A percentile compares a stretch with the other conserved stretches of the same genome.
phyloP scores from a whole-genome alignment of 2,113 vertebrate species.

The Copsychus sechellarum region DNA sequence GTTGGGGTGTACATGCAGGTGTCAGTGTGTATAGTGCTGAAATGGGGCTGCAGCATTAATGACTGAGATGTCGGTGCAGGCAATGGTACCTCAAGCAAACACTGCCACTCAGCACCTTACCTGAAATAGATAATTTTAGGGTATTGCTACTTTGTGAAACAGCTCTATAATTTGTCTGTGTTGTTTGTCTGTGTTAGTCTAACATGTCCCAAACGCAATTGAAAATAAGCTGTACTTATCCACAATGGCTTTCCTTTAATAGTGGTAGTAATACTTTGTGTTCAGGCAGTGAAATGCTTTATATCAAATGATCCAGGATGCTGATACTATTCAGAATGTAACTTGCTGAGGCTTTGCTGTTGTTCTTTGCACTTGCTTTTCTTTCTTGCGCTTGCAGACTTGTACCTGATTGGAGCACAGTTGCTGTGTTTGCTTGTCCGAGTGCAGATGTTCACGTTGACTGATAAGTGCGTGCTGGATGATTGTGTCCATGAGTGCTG shows the following conservation, averaged over 20 bases:
- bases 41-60: not conserved
- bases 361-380: not conserved
- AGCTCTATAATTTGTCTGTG: not conserved
- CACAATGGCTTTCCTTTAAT: not conserved
- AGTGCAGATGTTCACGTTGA: not conserved
- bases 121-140: not conserved
- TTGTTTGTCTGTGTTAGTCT: not conserved
- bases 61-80: not conserved
- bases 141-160: not conserved
- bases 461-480: not conserved
- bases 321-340: not conserved
- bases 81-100: not conserved
- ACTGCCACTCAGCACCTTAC: not conserved
- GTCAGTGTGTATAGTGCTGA: not conserved
- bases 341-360: not conserved
- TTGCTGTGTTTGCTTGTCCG: fast-evolving
- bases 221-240: not conserved
- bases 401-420: not conserved
- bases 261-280: not conserved
- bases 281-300: not conserved
- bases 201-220: not conserved
- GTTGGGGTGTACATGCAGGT: fast-evolving
- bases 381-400: not conserved
- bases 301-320: not conserved
- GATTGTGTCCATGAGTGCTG: fast-evolving